Percentiles rank a stretch among this genome's conserved stretches.
Conservation (phyloP, 2,113 vertebrate genomes). For the Tinamus guttatus region DNA sequence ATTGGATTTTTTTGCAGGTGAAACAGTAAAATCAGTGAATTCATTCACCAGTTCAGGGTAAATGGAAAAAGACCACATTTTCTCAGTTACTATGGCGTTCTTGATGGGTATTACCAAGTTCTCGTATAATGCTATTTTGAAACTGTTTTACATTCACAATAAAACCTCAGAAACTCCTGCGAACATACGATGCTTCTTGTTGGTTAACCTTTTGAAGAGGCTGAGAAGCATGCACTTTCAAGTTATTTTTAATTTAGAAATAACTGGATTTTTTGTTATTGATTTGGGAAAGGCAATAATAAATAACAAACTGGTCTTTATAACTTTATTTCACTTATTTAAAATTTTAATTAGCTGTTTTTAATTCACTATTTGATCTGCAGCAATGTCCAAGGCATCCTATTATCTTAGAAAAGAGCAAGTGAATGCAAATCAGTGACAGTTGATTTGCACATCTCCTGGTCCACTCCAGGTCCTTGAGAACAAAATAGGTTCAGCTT, state of each 20-base stretch:
- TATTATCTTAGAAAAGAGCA: slow-evolving; percentile 46
- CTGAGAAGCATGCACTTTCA: background rate
- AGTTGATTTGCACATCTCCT: slow-evolving; percentile 46
- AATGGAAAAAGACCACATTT: background rate
- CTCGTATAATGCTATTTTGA: background rate
- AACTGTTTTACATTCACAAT: background rate
- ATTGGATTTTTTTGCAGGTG: background rate
- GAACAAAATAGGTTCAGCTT: slow-evolving; percentile 61
- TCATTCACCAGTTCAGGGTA: background rate
- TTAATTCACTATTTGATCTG: slow-evolving; percentile 61
- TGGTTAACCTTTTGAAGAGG: background rate
- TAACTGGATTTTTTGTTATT: background rate
- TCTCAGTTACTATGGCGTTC: background rate
- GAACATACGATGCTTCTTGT: background rate
- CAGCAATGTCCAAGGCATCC: slow-evolving; percentile 46
- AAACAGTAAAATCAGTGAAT: slow-evolving; percentile 25
- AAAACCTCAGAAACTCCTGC: background rate
- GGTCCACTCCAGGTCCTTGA: slow-evolving; percentile 67
- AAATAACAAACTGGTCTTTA: slow-evolving; percentile 4
- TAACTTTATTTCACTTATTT: slow-evolving; percentile 40
- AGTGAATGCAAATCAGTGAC: slow-evolving; percentile 55
- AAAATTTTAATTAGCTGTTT: slow-evolving; percentile 55
- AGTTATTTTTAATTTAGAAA: background rate
- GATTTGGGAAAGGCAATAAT: background rate
- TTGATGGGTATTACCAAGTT: background rate